Percentiles rank a stretch among this genome's conserved stretches.
These are phyloP conservation scores for Pseudanteris insignis DNA, from an alignment of 2,888 invertebrate species.

Conservation along the genomic window DNA sequence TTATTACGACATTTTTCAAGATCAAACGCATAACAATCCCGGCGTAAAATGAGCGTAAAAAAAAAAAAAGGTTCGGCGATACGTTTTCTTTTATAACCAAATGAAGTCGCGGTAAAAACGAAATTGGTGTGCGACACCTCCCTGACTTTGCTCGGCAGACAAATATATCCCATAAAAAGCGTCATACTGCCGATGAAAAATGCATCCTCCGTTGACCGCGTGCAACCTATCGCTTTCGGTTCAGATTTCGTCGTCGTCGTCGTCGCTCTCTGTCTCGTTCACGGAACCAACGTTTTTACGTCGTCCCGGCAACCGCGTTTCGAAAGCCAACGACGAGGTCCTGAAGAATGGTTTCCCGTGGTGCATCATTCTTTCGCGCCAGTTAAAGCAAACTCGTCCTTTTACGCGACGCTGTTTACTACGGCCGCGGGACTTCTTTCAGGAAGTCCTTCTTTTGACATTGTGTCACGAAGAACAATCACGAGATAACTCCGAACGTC, in stretches of 20 bases:
- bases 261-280: slow-evolving; percentile 25
- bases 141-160: too few species aligned
- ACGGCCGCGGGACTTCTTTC: slow-evolving; percentile 57
- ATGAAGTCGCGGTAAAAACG: too few species aligned
- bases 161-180: too few species aligned
- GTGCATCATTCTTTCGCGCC: slow-evolving; percentile 59
- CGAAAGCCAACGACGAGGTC: slow-evolving; percentile 46
- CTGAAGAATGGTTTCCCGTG: slow-evolving; percentile 61
- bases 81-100: too few species aligned
- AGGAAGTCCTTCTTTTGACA: slow-evolving; percentile 54
- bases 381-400: slow-evolving; percentile 51
- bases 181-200: slow-evolving; percentile 12
- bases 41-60: too few species aligned
- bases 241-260: slow-evolving; percentile 13
- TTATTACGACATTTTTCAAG: too few species aligned
- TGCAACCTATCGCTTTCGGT: slow-evolving; percentile 26
- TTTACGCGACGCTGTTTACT: slow-evolving; percentile 61
- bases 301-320: slow-evolving; percentile 40
- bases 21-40: too few species aligned
- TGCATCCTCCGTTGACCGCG: slow-evolving; percentile 12
- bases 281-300: slow-evolving; percentile 54
- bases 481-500: slow-evolving; percentile 40
- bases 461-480: slow-evolving; percentile 55
- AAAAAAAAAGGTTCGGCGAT: too few species aligned
- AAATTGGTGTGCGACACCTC: too few species aligned